Conservation (phyloP, 1,140 invertebrate genomes). For the Philaenus spumarius region DNA sequence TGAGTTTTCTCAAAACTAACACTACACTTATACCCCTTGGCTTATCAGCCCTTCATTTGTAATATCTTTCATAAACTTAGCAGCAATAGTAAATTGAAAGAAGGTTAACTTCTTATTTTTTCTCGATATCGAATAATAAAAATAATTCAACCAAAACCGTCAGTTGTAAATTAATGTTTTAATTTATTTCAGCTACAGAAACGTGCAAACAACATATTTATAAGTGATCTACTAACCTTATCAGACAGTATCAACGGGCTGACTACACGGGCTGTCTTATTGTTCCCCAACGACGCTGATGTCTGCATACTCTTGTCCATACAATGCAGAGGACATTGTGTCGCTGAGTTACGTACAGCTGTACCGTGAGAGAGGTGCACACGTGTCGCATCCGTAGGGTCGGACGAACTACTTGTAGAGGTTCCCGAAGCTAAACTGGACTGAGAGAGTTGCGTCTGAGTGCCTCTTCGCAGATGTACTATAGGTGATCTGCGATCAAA, state of each 20-base stretch:
- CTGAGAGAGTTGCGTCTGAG: conserved; percentile 1
- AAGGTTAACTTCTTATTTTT: too few relatives aligned
- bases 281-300: conserved; percentile 31
- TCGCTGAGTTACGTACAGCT: conserved; percentile 41
- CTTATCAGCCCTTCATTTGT: too few relatives aligned
- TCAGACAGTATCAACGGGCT: neutral
- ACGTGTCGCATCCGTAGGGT: conserved; percentile 44
- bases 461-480: conserved; percentile 6
- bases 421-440: neutral
- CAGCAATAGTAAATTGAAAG: too few relatives aligned
- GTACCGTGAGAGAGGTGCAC: conserved; percentile 33
- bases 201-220: neutral
- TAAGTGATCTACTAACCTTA: conserved; percentile 1
- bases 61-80: too few relatives aligned
- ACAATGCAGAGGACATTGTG: conserved; percentile 50
- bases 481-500: conserved; percentile 16
- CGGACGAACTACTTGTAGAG: conserved; percentile 45
- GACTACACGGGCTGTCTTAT: neutral
- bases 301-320: conserved; percentile 69
- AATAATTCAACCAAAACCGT: too few relatives aligned
- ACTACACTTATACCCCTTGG: too few relatives aligned
- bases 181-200: neutral
- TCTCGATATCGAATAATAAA: too few relatives aligned
- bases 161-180: too few relatives aligned
- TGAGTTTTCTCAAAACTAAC: too few relatives aligned